Base-by-base conservation (phyloP, 2,888 invertebrate genomes). In the Clostera curtula region DNA sequence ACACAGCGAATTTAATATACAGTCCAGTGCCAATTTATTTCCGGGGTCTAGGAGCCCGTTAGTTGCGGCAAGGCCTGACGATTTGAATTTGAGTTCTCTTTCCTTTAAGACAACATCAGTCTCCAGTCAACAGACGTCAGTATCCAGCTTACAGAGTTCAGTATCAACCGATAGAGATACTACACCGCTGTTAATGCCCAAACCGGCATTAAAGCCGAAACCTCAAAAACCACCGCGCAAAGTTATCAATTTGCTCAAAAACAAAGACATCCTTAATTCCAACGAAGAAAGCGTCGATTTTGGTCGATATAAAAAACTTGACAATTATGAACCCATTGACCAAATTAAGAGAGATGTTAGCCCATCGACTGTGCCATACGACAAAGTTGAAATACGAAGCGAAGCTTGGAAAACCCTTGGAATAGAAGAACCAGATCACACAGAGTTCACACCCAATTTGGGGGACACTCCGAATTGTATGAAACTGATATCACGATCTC, bases 361-460 rank as follows among this genome's bases (percentile, higher is more conserved):
- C 46, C 72, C 75, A 29, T 61, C 67, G 25, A 66, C 67, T 29
- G 71, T 74, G 61, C 86, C 89, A 53, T 93, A 93, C 65, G 93
- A 94, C 56, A 86, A 89, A 56, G 88, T 94, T 12, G 92, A 93
- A 75, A 87, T 90, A 4, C 85, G 92, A 35, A 90, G 86, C 49
- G 90, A 93, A 49, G 93, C 93, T 5, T 93, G 93, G 93, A 89
- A 88, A 58, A 93, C 93, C 1, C 80, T 92, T 35, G 93, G 93
- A 1, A 85, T 92, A 10, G 88, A 89, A 55, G 89, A 90, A 25
- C 87, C 92, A 5, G 88, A 88, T 36, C 93, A 93, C 53, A 89
- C 87, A 0, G 93, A 93, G 60, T 82, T 76, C 36, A 75, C 75
- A 25, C 82, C 80, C 2, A 80, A 82, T 44, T 61, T 80, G 38